Conservation (phyloP, 1,140 invertebrate genomes). For the Cephus cinctus region DNA sequence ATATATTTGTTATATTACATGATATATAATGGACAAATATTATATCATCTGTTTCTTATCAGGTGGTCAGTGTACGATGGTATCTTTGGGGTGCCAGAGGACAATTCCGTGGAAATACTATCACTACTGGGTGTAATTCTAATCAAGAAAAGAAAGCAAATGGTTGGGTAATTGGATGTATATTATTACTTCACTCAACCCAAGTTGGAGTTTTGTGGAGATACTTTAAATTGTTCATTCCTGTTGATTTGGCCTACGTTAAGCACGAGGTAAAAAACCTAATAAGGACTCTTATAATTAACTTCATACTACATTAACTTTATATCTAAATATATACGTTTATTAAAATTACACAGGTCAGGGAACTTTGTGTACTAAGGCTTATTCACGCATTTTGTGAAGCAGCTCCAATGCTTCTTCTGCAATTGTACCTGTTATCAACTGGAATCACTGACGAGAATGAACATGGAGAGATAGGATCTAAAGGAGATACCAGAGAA, state of each 20-base stretch:
- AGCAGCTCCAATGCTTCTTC: constrained; percentile 81
- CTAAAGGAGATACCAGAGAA: constrained; percentile 29
- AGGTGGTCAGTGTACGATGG: constrained; percentile 52
- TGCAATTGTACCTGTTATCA: constrained; percentile 79
- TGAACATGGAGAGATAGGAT: constrained; percentile 18
- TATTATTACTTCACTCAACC: constrained; percentile 69
- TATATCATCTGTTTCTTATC: no score
- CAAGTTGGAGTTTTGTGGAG: constrained; percentile 86
- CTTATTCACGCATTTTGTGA: constrained; percentile 85
- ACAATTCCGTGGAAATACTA: constrained; percentile 35
- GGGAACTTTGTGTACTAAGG: constrained; percentile 75
- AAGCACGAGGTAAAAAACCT: constrained; percentile 76
- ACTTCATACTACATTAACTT: not conserved
- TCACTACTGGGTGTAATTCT: constrained; percentile 24
- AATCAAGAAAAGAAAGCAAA: constrained; percentile 36
- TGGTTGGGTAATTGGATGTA: constrained; percentile 52
- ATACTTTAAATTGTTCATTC: constrained; percentile 84
- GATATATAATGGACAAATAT: constrained; percentile 1
- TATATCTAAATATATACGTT: constrained; percentile 1
- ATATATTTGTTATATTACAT: not conserved
- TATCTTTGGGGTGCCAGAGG: constrained; percentile 54
- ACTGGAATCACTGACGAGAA: constrained; percentile 42
- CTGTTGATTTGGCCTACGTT: constrained; percentile 78
- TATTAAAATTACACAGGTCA: constrained; percentile 37
- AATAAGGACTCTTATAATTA: constrained; percentile 26